Conservation (phyloP, 1,140 invertebrate species). For the Hydropsyche tenuis region DNA sequence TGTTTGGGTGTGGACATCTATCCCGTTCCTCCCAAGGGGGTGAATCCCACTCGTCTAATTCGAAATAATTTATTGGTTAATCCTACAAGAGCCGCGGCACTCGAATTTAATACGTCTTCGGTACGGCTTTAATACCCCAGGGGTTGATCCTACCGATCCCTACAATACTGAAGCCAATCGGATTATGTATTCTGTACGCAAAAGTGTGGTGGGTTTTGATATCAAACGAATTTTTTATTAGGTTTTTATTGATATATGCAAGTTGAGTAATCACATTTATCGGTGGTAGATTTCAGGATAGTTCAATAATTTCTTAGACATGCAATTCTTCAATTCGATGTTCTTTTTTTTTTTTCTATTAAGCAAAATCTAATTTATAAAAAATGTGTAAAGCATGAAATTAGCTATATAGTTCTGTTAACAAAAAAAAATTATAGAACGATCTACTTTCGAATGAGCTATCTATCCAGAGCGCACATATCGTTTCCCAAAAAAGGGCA, state of each 20-base stretch:
- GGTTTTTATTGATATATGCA: background rate
- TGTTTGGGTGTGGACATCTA: too few species aligned
- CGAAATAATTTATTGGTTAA: slow-evolving; percentile 42
- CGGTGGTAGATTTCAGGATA: too few species aligned
- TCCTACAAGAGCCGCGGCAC: slow-evolving; percentile 27
- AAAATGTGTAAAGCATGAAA: too few species aligned
- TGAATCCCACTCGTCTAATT: slow-evolving; percentile 38
- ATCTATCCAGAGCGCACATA: too few species aligned
- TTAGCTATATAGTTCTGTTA: too few species aligned
- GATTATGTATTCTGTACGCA: background rate
- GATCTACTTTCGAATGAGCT: too few species aligned
- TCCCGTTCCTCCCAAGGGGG: background rate
- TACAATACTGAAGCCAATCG: background rate
- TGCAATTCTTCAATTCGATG: too few species aligned
- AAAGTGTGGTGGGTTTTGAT: background rate
- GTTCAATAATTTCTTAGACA: too few species aligned
- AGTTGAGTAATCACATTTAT: background rate
- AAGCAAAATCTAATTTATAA: too few species aligned
- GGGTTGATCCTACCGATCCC: background rate
- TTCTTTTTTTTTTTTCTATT: too few species aligned
- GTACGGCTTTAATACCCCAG: background rate
- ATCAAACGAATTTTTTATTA: background rate
- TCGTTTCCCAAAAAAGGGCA: slow-evolving; percentile 4
- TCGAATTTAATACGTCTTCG: slow-evolving; percentile 15
- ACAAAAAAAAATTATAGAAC: too few species aligned